Evolutionary conservation across 2,113 vertebrate genomes (phyloP), one percentile per base, ranked within the genome.

Genomic region (Bungarus multicinctus): DNA sequence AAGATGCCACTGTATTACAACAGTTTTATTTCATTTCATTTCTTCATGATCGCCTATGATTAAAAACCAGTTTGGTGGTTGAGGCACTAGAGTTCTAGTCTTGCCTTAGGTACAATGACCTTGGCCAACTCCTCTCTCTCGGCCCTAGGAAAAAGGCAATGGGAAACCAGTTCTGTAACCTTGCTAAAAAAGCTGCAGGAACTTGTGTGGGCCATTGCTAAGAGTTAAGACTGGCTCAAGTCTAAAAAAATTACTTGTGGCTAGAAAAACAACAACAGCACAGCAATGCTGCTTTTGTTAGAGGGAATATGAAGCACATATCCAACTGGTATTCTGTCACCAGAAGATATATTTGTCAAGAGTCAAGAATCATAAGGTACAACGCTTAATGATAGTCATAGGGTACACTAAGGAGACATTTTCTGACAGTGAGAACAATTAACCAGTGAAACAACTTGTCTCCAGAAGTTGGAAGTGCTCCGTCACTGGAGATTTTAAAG

Each of bases 251-350:
- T 12, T n/a, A 30, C 60, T 11, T 69, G 4, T 5, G 60, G 11
- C 27, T 64, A 23, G 47, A 30, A 16, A 87, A 50, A 85, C 2
- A 85, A 9, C 9, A 18, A 92, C 93, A 91, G 54, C 85, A 87
- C 6, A 95, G 94, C 89, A 90, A 34, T 18, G 94, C 25, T 94
- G 89, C 92, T 91, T 88, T 74, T 88, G 95, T 94, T 90, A 93
- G 93, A 93, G 86, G 1, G 96, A 91, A 88, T 52, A 92, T 92
- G 95, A 97, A 94, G 94, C 93, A 94, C 95, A 94, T 95, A 55
- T 94, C 95, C 89, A 94, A 93, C 88, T 43, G 91, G 93, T 93
- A 58, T 94, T 95, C 94, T 0, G 95, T 90, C 91, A 94, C 89
- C 47, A 94, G 94, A n/a, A n/a, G n/a, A n/a, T n/a, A n/a, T n/a